phyloP scores from a whole-genome alignment of 2,113 vertebrate species.

The Pangasianodon hypophthalmus region DNA sequence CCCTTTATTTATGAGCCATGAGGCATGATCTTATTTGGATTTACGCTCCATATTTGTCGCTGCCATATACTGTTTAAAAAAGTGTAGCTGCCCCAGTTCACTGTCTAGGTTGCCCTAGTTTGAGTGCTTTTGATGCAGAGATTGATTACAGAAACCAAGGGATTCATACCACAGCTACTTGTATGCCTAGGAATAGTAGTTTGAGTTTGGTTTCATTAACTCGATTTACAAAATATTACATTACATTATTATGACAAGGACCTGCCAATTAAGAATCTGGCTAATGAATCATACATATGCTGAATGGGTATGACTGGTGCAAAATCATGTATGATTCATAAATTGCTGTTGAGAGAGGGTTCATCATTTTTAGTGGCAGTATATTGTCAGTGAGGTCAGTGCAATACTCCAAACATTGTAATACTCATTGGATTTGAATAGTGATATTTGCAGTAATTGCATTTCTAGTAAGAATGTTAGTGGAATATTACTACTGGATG shows the following conservation, averaged over 20 bases:
- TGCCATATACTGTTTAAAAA: slow-evolving; percentile 25
- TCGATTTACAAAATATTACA: not conserved
- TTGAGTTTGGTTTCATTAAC: not conserved
- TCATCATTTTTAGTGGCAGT: not conserved
- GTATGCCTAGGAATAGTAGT: not conserved
- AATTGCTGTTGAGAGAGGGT: not conserved
- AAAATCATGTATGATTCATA: slow-evolving; percentile 18
- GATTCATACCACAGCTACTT: slow-evolving; percentile 21
- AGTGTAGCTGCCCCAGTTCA: slow-evolving; percentile 52
- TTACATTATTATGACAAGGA: not conserved
- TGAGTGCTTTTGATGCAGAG: slow-evolving; percentile 22
- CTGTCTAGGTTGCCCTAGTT: slow-evolving; percentile 51
- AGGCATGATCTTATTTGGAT: slow-evolving; percentile 8
- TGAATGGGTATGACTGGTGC: slow-evolving; percentile 2
- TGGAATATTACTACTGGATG: not conserved
- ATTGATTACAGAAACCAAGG: slow-evolving; percentile 42
- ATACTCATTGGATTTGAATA: not conserved
- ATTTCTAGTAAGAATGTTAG: not conserved
- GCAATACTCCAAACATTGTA: not conserved
- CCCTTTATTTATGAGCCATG: not conserved
- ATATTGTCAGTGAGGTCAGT: not conserved
- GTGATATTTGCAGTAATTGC: not conserved
- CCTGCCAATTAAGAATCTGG: not conserved
- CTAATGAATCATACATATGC: not conserved
- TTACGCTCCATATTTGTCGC: slow-evolving; percentile 20